phyloP scores from a whole-genome alignment of 2,888 invertebrate genomes.

The Isotomurus palustris region DNA sequence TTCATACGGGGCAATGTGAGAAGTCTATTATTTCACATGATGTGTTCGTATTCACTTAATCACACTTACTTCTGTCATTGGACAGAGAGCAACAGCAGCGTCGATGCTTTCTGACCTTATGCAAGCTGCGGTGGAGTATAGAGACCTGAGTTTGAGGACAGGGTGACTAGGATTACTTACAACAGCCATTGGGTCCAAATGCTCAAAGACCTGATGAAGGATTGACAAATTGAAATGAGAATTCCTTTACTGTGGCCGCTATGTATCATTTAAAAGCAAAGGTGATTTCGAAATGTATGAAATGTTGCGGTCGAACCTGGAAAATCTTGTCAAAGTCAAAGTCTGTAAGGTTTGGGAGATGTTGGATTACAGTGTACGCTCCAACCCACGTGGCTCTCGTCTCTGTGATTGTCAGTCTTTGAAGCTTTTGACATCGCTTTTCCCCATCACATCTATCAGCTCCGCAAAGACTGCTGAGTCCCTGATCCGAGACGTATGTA shows the following conservation, averaged over 20 bases:
- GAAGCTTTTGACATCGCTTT: conserved; percentile 46
- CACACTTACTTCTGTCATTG: conserved; percentile 44
- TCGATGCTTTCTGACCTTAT: conserved; percentile 46
- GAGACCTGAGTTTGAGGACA: conserved; percentile 42
- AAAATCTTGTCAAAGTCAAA: conserved; percentile 50
- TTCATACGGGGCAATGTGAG: no score
- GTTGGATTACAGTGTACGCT: conserved; percentile 46
- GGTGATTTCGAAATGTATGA: not conserved
- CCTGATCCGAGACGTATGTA: conserved; percentile 48
- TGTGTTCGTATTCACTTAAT: no score
- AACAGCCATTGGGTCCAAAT: conserved; percentile 36
- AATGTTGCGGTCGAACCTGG: conserved; percentile 43
- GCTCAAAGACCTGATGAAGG: conserved; percentile 40
- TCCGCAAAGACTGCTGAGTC: conserved; percentile 47
- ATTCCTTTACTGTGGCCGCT: not conserved
- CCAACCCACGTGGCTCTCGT: conserved; percentile 47
- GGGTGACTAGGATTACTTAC: conserved; percentile 9
- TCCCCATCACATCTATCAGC: conserved; percentile 36
- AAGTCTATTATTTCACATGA: no score
- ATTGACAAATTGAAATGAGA: not conserved
- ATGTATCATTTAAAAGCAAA: no score
- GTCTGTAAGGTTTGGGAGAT: conserved; percentile 47
- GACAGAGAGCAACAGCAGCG: conserved; percentile 46
- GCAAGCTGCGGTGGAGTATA: conserved; percentile 46
- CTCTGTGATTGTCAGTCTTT: conserved; percentile 47